phyloP scores from a whole-genome alignment of 2,888 invertebrate genomes.

The Drosophila picticornis region DNA sequence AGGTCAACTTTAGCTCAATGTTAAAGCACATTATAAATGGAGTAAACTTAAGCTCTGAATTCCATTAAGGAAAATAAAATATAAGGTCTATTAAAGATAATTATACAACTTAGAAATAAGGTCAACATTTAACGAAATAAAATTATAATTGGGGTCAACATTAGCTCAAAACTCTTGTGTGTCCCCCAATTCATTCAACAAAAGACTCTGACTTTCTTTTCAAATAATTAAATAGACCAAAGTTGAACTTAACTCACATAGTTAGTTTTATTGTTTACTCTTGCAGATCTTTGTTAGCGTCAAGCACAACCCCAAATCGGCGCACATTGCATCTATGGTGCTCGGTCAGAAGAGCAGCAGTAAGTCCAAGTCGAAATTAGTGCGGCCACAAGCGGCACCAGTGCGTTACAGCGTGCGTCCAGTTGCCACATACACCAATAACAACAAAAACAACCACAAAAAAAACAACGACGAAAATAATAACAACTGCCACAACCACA shows the following conservation, averaged over 20 bases:
- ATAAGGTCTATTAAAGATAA: background rate
- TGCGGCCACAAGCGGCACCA: background rate
- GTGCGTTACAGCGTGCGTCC: constrained; percentile 8
- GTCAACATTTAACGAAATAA: background rate
- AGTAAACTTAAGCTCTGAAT: background rate
- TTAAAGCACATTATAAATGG: background rate
- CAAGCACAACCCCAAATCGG: constrained; percentile 76
- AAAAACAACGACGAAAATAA: constrained; percentile 1
- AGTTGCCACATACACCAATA: background rate
- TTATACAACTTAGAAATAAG: background rate
- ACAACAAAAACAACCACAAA: background rate
- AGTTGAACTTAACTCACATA: constrained; percentile 12
- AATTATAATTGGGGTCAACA: background rate
- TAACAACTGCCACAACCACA: constrained; percentile 17
- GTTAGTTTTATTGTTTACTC: background rate
- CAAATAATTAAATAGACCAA: background rate
- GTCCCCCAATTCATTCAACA: background rate
- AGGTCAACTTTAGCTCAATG: background rate
- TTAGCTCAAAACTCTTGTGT: background rate
- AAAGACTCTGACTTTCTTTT: background rate
- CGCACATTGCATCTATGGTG: constrained; percentile 83
- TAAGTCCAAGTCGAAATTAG: constrained; percentile 11
- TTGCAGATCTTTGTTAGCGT: constrained; percentile 75
- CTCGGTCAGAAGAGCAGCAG: constrained; percentile 72
- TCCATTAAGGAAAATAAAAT: background rate